Evolutionary conservation across 1,140 invertebrate species (phyloP).

Genomic region (Idris sp.): DNA sequence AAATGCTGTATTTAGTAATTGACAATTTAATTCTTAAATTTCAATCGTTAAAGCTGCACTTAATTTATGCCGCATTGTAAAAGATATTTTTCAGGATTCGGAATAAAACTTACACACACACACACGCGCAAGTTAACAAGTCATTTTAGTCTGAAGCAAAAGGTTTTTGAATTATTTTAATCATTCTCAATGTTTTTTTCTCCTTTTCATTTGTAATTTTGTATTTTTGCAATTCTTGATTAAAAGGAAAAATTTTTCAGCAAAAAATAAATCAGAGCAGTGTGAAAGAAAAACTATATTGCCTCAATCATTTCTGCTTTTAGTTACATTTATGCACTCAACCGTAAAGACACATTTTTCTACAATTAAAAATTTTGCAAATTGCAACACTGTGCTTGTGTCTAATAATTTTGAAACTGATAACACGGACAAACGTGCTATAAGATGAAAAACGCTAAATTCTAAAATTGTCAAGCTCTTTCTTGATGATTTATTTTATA

Average conservation of each 20-base stretch:
- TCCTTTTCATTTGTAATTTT: conserved; percentile 1
- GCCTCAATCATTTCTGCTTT: too few relatives aligned
- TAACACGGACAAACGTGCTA: conserved; percentile 1
- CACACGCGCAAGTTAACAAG: too few relatives aligned
- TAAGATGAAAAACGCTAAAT: conserved; percentile 10
- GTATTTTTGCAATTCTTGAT: conserved; percentile 15
- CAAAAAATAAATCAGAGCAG: too few relatives aligned
- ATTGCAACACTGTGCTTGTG: neutral
- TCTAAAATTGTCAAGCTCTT: conserved; percentile 9
- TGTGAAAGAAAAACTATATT: too few relatives aligned
- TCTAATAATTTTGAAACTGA: conserved; percentile 5
- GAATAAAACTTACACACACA: too few relatives aligned
- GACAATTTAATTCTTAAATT: too few relatives aligned
- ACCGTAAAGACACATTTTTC: neutral
- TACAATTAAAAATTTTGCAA: neutral
- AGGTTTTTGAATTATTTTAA: conserved; percentile 2
- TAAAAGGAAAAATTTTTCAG: conserved; percentile 2
- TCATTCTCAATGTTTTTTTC: neutral
- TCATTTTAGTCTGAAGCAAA: too few relatives aligned
- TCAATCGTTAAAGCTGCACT: too few relatives aligned
- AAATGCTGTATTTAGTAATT: too few relatives aligned
- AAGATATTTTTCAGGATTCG: too few relatives aligned
- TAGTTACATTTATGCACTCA: too few relatives aligned
- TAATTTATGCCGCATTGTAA: too few relatives aligned
- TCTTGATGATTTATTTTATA: neutral